Conservation (phyloP, 30 jellyfish, hydroid and myxozoan species). For the Turritopsis rubra region DNA sequence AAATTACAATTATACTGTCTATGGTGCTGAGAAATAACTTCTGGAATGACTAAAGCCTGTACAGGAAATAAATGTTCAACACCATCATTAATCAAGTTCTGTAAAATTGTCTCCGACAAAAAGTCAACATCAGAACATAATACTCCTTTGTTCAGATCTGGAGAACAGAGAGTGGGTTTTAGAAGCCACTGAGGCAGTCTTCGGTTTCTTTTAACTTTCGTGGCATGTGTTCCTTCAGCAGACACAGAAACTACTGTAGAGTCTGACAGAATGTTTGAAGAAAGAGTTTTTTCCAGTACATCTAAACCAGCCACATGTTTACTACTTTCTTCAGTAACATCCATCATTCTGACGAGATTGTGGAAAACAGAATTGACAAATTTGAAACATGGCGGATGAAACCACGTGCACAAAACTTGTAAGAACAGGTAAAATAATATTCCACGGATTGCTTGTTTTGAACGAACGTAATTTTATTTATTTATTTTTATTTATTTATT, state of each 20-base stretch:
- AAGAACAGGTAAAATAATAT: no score
- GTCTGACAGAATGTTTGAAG: no score
- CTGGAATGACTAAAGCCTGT: slow-evolving; percentile 61
- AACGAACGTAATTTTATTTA: no score
- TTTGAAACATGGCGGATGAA: no score
- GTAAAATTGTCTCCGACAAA: slow-evolving; percentile 25
- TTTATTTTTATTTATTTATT: no score
- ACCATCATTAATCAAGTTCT: slow-evolving; percentile 29
- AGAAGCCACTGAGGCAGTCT: slow-evolving; percentile 78
- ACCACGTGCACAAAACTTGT: no score
- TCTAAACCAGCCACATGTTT: no score
- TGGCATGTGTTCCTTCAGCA: slow-evolving; percentile 33
- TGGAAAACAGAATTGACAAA: no score
- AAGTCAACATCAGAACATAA: slow-evolving; percentile 14
- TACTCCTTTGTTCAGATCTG: slow-evolving; percentile 29
- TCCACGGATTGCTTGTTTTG: no score
- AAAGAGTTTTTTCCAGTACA: no score
- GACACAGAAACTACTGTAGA: slow-evolving; percentile 24
- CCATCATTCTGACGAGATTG: no score
- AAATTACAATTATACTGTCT: slow-evolving; percentile 39
- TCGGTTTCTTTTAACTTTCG: slow-evolving; percentile 36
- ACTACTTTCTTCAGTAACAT: no score
- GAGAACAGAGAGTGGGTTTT: slow-evolving; percentile 42
- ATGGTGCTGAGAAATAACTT: slow-evolving; percentile 35
- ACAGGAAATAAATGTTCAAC: slow-evolving; percentile 66